phyloP scores from a whole-genome alignment of 2,888 invertebrate genomes.

The Lasioglossum morio region DNA sequence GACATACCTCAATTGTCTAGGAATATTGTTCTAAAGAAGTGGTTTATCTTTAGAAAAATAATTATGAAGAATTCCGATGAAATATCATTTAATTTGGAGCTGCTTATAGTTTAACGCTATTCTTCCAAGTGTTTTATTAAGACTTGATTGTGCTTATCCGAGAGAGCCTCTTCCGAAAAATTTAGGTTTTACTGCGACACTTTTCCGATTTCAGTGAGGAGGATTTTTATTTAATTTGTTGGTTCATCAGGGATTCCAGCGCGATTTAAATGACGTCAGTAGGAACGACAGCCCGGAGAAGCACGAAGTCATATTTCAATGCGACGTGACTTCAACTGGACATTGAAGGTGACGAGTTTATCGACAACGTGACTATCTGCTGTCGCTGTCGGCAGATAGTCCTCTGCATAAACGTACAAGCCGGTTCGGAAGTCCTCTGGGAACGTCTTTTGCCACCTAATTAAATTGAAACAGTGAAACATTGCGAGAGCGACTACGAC shows the following conservation, averaged over 20 bases:
- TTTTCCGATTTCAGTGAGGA: not conserved
- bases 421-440: not conserved
- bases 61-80: not conserved
- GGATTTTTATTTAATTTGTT: not conserved
- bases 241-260: not conserved
- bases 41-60: too few relatives aligned
- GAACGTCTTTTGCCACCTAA: not conserved
- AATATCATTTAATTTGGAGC: not conserved
- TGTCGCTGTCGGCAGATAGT: conserved; percentile 9
- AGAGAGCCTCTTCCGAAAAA: not conserved
- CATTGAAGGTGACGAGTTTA: conserved; percentile 12
- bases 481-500: not conserved
- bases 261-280: not conserved
- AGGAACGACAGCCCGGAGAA: not conserved
- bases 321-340: not conserved
- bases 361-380: conserved; percentile 1
- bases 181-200: not conserved
- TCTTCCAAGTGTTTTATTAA: not conserved
- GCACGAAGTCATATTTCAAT: not conserved
- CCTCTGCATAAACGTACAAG: not conserved
- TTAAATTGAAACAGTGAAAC: not conserved
- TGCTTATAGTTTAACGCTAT: not conserved
- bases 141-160: not conserved
- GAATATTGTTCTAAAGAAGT: too few relatives aligned
- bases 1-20: too few relatives aligned